Evolutionary conservation across 2,113 vertebrate genomes (phyloP).

Genomic region (Campylomormyrus tamandua): DNA sequence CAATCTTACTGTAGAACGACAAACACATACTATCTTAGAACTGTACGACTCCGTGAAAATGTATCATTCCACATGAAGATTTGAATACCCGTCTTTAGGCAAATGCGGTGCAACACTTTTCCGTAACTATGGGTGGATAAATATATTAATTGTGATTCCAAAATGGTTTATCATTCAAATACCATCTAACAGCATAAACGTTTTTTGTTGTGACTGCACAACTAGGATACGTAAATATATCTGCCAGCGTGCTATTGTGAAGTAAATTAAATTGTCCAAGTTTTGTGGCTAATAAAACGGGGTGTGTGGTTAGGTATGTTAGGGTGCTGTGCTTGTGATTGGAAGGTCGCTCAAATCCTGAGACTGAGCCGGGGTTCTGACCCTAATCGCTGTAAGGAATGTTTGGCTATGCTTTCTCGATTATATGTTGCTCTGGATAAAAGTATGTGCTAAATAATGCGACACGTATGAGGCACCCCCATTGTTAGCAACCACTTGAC

Average conservation of each 20-base stretch:
- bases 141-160: not conserved
- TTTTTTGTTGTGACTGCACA: not conserved
- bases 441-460: not conserved
- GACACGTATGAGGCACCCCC: not conserved
- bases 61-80: not conserved
- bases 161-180: not conserved
- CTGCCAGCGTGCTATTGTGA: not conserved
- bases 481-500: not conserved
- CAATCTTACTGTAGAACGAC: not conserved
- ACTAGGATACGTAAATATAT: not conserved
- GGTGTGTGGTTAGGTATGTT: not conserved
- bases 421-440: not conserved
- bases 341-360: not conserved
- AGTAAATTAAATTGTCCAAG: not conserved
- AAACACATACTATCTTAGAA: not conserved
- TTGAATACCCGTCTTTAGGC: not conserved
- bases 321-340: not conserved
- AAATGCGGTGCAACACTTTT: not conserved
- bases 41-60: not conserved
- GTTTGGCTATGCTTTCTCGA: not conserved
- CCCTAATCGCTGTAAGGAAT: not conserved
- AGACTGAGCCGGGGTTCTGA: not conserved
- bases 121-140: not conserved
- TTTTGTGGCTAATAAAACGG: not conserved
- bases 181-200: not conserved